Evolutionary conservation across 2,888 invertebrate species (phyloP).

Genomic region (Drosophila subquinaria): DNA sequence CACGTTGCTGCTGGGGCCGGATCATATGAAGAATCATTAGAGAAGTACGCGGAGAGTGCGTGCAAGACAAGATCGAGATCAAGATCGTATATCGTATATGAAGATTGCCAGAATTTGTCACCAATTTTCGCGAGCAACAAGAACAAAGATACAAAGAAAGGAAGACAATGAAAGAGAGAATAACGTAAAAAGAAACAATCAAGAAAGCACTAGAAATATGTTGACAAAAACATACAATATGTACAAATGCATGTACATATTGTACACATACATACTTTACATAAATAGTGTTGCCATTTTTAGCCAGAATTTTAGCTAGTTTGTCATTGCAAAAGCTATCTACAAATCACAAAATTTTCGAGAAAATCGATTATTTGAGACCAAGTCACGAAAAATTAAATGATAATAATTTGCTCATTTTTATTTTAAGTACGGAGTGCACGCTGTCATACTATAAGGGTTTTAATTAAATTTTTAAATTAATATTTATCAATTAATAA

Average conservation of each 20-base stretch:
- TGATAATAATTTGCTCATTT: no score
- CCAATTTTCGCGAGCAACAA: constrained; percentile 47
- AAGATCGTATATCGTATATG: constrained; percentile 25
- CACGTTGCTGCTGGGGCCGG: constrained; percentile 74
- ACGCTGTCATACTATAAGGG: no score
- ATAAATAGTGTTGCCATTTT: neutral
- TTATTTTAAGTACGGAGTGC: no score
- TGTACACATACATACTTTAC: constrained; percentile 8
- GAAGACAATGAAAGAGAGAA: constrained; percentile 59
- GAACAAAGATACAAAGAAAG: constrained; percentile 60
- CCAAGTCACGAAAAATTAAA: no score
- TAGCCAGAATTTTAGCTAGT: no score
- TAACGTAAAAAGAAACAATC: constrained; percentile 61
- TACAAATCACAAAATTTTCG: no score
- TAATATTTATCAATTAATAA: no score
- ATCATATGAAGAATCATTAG: neutral
- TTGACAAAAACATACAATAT: constrained; percentile 12
- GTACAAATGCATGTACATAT: neutral
- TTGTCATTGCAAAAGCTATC: no score
- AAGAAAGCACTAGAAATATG: constrained; percentile 57
- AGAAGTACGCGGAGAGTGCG: neutral
- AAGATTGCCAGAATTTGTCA: constrained; percentile 56
- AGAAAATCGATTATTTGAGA: no score
- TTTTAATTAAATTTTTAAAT: no score
- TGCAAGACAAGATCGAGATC: constrained; percentile 1